Percentiles rank a stretch among this genome's conserved stretches.
Conservation (phyloP, 2,888 invertebrate genomes). For the Euplagia quadripunctaria region DNA sequence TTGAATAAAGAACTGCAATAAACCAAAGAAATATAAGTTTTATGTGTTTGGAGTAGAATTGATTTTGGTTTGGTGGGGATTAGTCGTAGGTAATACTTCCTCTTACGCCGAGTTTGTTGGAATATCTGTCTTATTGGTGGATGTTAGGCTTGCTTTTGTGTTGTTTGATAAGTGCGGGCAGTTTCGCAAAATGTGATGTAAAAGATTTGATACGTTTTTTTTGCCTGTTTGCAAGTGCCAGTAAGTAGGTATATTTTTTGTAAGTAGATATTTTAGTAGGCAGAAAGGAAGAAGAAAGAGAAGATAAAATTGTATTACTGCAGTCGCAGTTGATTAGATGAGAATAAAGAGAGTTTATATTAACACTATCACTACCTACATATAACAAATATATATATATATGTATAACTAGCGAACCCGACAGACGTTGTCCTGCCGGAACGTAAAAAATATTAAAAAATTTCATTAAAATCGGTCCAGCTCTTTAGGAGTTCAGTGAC, state of each 20-base stretch:
- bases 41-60: background rate
- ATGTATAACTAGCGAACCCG: too few relatives aligned
- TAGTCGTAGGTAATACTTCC: conserved; percentile 45
- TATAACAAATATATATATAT: too few relatives aligned
- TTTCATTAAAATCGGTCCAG: too few relatives aligned
- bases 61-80: conserved; percentile 8
- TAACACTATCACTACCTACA: too few relatives aligned
- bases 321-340: too few relatives aligned
- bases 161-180: conserved; percentile 23
- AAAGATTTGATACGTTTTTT: conserved; percentile 50
- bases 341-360: too few relatives aligned
- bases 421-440: too few relatives aligned
- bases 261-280: conserved; percentile 6
- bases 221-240: conserved; percentile 22
- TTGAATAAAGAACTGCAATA: conserved; percentile 54
- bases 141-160: conserved; percentile 6
- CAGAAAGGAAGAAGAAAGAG: too few relatives aligned
- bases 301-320: background rate
- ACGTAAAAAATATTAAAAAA: too few relatives aligned
- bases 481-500: too few relatives aligned
- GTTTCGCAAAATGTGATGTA: conserved; percentile 32
- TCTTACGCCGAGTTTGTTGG: background rate
- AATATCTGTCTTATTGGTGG: background rate
- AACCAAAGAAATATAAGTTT: conserved; percentile 17
- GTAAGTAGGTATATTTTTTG: background rate